Base-by-base conservation (phyloP, 2,113 vertebrate genomes). In the Pyxicephalus adspersus region DNA sequence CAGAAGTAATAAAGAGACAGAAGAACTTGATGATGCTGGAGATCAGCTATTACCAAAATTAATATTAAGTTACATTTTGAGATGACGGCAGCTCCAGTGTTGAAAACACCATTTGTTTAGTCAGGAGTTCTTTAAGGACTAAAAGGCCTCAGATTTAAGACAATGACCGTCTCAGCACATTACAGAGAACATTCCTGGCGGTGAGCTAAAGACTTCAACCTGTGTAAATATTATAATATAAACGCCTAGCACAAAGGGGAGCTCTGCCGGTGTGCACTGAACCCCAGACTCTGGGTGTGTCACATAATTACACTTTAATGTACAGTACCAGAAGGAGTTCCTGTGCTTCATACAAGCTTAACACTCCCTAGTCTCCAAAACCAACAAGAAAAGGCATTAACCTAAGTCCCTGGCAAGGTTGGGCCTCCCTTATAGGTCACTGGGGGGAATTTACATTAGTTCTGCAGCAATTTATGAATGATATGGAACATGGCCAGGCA, bases 251-350 rank as follows among this genome's bases (percentile, higher is more conserved):
- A 25, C 23, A 7, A 17, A n/a, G 16, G 55, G 58, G 23, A 29
- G 15, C 67, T n/a, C 23, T 25, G 22, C 1, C 58, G 54, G 75
- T 22, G 50, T 54, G 16, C 65, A 28, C n/a, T 6, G 65, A 70
- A 9, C 16, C 34, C 23, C 1, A 58, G 60, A 64, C 28, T 18
- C 20, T 4, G 6, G 70, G 80, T 22, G 80, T 57, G 80, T 57
- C 8, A 28, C 60, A 82, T 50, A 74, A 82, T 75, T 82, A 61
- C 51, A n/a, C 52, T 65, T 74, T 82, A 82, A 82, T 75, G 80
- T 66, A 82, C 80, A 58, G 80, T 82, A 75, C 51, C 22, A 58
- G 18, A 66, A 71, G 80, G 75, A 82, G 51, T 26, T 60, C 20
- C 61, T 75, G 80, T 28, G 22, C 51, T 58, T 58, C 58, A n/a